Evolutionary conservation across 2,797 vertebrate species (phyloP), one percentile per base, ranked within the genome.

Genomic region (Aulostomus chinensis): DNA sequence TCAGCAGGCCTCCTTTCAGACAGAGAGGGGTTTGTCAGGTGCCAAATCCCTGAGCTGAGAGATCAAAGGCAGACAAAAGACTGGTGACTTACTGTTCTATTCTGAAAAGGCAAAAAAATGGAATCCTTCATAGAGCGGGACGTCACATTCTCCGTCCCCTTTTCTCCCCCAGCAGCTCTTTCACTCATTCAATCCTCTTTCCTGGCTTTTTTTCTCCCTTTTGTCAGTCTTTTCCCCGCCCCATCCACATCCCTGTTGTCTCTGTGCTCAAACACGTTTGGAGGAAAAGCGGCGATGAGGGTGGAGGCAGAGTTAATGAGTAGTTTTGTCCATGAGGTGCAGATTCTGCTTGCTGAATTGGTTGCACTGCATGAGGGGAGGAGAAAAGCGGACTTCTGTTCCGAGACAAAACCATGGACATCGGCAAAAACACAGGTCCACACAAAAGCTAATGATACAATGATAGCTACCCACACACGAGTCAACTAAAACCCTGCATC

Each of bases 61-160:
- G 85, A 89, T 90, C 86, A 89, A 84, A 84, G 78, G 43, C 62
- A 62, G 73, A 88, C 86, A 88, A 87, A 89, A 83, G 63, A 75
- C 79, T 81, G 81, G 77, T 83, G 81, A 85, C 87, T 89, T 85
- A 86, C 85, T 87, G 84, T 85, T 86, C 86, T 87, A 86, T 82
- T 89, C 81, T 86, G 68, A 78, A 86, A 73, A 72, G 57, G 78
- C 71, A 77, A 74, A 80, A 81, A 86, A 88, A 84, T 83, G 75
- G 71, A 86, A 84, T 81, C 78, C 82, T 78, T 87, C 79, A 81
- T 76, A 81, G 76, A 77, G 69, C 7, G 58, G 82, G 83, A 81
- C 83, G 72, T 78, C 58, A 13, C 86, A 89, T 84, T 87, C 81
- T 81, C n/a, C n/a, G n/a, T 77, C 63, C 62, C 73, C 48, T 60